Evolutionary conservation across 2,888 invertebrate species (phyloP).

Genomic region (Ctena decussata): DNA sequence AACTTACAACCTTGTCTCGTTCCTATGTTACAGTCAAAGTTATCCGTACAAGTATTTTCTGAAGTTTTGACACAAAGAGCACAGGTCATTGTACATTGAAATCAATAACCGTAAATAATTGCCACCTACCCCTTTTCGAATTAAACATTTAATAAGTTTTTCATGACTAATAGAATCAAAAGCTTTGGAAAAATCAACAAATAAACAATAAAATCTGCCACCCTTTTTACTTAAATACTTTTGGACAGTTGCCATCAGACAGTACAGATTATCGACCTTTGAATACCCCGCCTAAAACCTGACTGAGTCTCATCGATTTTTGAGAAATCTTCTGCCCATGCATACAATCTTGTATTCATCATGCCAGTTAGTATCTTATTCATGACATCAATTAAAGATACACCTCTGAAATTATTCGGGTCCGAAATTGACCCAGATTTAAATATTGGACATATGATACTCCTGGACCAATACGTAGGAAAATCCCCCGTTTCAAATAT

Average conservation of each 20-base stretch:
- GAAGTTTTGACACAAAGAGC: background rate
- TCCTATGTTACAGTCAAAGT: conserved; percentile 15
- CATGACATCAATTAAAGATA: conserved; percentile 1
- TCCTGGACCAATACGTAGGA: background rate
- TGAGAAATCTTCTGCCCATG: background rate
- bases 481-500: background rate
- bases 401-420: background rate
- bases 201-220: background rate
- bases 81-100: background rate
- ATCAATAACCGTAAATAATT: background rate
- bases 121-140: background rate
- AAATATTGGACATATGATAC: background rate
- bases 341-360: background rate
- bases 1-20: background rate
- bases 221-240: conserved; percentile 1
- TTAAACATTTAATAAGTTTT: background rate
- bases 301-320: conserved; percentile 1
- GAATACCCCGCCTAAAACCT: background rate
- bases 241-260: background rate
- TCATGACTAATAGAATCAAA: background rate
- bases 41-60: background rate
- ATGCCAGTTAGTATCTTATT: background rate
- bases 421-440: background rate
- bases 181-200: conserved; percentile 3
- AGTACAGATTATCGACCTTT: background rate